A percentile compares a stretch with the other conserved stretches of the same genome.
Evolutionary conservation across 1,140 invertebrate genomes (phyloP).

Genomic region (Trachelipus rathkii): DNA sequence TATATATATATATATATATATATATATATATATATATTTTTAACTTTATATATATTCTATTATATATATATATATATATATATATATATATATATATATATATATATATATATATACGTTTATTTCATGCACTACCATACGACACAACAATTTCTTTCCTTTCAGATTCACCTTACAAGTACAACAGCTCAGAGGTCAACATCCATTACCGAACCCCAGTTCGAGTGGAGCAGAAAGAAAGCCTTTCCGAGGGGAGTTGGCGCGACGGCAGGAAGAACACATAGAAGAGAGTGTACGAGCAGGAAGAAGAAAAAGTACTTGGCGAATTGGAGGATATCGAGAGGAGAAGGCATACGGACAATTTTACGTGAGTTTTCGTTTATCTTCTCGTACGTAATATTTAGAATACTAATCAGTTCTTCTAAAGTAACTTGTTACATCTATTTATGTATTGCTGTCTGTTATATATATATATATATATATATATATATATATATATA

Average conservation of each 20-base stretch:
- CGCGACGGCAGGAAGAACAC: slow-evolving; percentile 75
- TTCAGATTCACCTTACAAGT: slow-evolving; percentile 75
- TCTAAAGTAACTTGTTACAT: no score
- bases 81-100: slow-evolving; percentile 8
- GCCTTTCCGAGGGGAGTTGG: slow-evolving; percentile 61
- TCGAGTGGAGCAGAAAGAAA: slow-evolving; percentile 74
- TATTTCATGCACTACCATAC: not conserved
- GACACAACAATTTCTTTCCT: slow-evolving; percentile 17
- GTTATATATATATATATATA: no score
- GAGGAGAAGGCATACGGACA: slow-evolving; percentile 80
- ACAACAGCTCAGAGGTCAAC: slow-evolving; percentile 85
- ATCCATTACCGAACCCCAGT: slow-evolving; percentile 86
- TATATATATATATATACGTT: not conserved
- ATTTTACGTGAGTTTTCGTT: slow-evolving; percentile 65
- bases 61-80: slow-evolving; percentile 15
- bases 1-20: not conserved
- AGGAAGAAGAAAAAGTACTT: slow-evolving; percentile 73
- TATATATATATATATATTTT: not conserved
- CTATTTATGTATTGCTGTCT: no score
- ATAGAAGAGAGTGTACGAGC: slow-evolving; percentile 84
- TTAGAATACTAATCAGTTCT: no score
- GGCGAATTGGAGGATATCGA: slow-evolving; percentile 85
- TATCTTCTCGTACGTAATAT: no score
- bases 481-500: no score
- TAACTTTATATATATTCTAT: no score